These are phyloP conservation scores for Paguma larvata DNA, from an alignment of 2,797 vertebrate genomes.

Conservation along the genomic window DNA sequence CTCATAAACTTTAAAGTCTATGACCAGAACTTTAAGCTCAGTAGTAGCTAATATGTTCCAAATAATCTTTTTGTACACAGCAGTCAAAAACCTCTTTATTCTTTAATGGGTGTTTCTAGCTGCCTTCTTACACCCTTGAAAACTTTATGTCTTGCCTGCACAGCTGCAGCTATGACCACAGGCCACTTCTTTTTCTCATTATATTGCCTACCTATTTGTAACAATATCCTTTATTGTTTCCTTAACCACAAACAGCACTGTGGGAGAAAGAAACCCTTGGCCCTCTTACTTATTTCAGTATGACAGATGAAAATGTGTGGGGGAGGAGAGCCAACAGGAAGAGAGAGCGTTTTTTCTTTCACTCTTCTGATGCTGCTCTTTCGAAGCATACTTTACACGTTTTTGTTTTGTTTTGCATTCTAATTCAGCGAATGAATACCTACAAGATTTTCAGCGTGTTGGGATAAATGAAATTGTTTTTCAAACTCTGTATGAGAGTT, in stretches of 20 bases:
- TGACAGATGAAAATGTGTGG: conserved; percentile 47
- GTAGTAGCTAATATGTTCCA: conserved; percentile 54
- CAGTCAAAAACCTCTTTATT: conserved; percentile 70
- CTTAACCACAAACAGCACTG: conserved; percentile 64
- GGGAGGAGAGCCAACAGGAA: neutral
- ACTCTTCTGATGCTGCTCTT: conserved; percentile 61
- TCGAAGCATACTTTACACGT: conserved; percentile 61
- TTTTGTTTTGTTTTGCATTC: conserved; percentile 15
- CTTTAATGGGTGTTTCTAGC: conserved; percentile 62
- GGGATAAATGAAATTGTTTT: conserved; percentile 42
- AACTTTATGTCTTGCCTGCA: conserved; percentile 42
- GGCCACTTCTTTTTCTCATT: conserved; percentile 73
- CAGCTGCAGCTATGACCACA: conserved; percentile 68
- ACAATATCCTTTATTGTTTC: conserved; percentile 82
- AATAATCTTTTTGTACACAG: conserved; percentile 59
- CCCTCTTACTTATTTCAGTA: conserved; percentile 56
- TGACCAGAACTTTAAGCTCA: conserved; percentile 18
- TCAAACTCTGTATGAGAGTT: neutral
- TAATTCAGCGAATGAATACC: conserved; percentile 54
- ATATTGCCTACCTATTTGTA: conserved; percentile 78
- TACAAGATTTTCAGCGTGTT: neutral
- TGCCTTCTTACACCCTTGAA: conserved; percentile 63
- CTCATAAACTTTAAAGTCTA: conserved; percentile 62
- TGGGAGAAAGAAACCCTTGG: conserved; percentile 45
- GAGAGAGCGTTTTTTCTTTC: neutral